These are phyloP conservation scores for Falco columbarius DNA, from an alignment of 2,797 vertebrate genomes.

Conservation along the genomic window DNA sequence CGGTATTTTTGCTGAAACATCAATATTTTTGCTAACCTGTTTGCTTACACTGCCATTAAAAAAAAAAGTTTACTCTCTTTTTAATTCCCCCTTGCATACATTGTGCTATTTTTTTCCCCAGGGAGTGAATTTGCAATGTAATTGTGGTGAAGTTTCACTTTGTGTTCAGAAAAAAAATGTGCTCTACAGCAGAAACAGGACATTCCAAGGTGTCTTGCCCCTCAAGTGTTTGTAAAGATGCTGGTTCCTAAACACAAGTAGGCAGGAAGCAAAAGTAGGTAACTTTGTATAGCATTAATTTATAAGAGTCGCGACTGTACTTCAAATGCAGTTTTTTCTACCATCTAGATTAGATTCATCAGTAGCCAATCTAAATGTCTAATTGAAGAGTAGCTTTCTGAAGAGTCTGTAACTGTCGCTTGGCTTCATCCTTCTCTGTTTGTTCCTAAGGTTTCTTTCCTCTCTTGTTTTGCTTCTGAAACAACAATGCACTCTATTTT, in stretches of 20 bases:
- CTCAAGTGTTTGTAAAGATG: constrained; percentile 9
- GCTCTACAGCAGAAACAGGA: neutral
- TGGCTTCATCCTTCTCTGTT: constrained; percentile 53
- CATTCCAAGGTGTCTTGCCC: neutral
- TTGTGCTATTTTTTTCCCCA: neutral
- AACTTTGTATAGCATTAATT: constrained; percentile 43
- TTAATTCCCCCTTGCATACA: neutral
- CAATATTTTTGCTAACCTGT: neutral
- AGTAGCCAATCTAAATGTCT: constrained; percentile 23
- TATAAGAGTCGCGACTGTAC: neutral
- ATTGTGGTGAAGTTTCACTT: neutral
- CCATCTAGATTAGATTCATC: constrained; percentile 13
- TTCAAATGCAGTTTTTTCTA: constrained; percentile 19
- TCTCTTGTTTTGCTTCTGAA: constrained; percentile 65
- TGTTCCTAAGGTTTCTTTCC: constrained; percentile 61
- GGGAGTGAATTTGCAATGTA: neutral
- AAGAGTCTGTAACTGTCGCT: constrained; percentile 54
- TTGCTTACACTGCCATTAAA: neutral
- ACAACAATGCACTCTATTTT: constrained; percentile 75
- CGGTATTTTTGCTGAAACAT: neutral
- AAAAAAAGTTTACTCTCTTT: neutral
- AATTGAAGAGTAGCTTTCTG: constrained; percentile 34
- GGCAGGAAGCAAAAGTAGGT: constrained; percentile 42
- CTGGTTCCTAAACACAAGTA: neutral
- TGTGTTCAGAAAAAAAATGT: neutral